Evolutionary conservation across 2,113 vertebrate species (phyloP), one percentile per base, ranked within the genome.

Genomic region (Oryzias celebensis): DNA sequence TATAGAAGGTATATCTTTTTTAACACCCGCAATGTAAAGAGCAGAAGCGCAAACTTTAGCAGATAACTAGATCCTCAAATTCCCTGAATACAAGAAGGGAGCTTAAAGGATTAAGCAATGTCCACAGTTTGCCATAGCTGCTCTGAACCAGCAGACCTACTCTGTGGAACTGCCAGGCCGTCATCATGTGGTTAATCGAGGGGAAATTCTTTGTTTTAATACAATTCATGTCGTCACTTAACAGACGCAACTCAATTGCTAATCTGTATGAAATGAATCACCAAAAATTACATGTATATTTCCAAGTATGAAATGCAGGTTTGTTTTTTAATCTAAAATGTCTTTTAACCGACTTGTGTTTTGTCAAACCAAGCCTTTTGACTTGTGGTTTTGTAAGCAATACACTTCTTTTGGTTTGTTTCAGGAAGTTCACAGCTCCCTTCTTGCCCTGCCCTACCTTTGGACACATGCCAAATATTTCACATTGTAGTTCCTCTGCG

Each of bases 31-130:
- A 4, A 2, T 47, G 4, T 17, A 50, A 10, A 36, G 26, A 47
- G 22, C 48, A 54, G 46, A 76, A 48, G 1, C 7, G 31, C 52
- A 76, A 62, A 62, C 62, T 69, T 66, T 67, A 71, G 49, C 58
- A 24, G 55, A 15, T 45, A 59, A 49, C 65, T 22, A 49, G 52
- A 43, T 63, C 56, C 51, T 68, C 28, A 77, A 60, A 61, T 43
- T 41, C 45, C 41, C 48, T 31, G 55, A 41, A 68, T 48, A 45
- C 57, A 44, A 51, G 49, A 2, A 31, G 51, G 31, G 54, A 73
- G 56, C 56, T 28, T 60, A 42, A 82, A 4, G 23, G 58, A 62
- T 83, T 81, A 18, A 68, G 46, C 59, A 86, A 83, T 26, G 51
- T 66, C 69, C 58, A 46, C 65, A 50, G 49, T 62, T 62, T 60